A percentile compares a stretch with the other conserved stretches of the same genome.
Conservation (phyloP, 2,888 invertebrate genomes). For the Drosophila glabriapex region DNA sequence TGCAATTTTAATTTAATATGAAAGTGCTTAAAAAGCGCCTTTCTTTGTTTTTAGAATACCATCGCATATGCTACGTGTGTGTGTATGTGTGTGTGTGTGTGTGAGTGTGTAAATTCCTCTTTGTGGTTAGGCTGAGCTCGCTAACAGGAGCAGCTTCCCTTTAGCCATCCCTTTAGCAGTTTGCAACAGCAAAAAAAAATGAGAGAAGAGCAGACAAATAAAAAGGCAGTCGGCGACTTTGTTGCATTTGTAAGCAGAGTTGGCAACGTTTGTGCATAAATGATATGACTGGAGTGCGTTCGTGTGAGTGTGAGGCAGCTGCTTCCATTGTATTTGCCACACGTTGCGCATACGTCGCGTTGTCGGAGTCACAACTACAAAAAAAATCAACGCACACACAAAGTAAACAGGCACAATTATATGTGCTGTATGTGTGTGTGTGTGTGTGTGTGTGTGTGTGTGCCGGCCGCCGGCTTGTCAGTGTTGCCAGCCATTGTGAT, state of each 20-base stretch:
- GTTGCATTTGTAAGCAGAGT: slow-evolving; percentile 65
- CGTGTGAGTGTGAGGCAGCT: slow-evolving; percentile 26
- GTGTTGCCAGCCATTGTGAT: slow-evolving; percentile 76
- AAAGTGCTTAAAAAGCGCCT: slow-evolving; percentile 69
- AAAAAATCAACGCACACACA: slow-evolving; percentile 58
- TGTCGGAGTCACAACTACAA: slow-evolving; percentile 43
- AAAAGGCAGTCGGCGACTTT: slow-evolving; percentile 66
- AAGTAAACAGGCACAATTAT: slow-evolving; percentile 77
- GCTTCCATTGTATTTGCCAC: slow-evolving; percentile 60
- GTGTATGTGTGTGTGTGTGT: slow-evolving; percentile 13
- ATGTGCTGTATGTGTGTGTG: slow-evolving; percentile 32
- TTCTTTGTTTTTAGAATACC: slow-evolving; percentile 52
- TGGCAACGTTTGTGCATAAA: slow-evolving; percentile 80
- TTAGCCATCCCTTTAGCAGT: slow-evolving; percentile 8
- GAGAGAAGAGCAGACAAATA: slow-evolving; percentile 46
- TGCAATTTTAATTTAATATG: slow-evolving; percentile 77
- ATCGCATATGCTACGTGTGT: slow-evolving; percentile 33
- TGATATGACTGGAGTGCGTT: slow-evolving; percentile 55
- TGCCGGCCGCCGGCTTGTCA: slow-evolving; percentile 54
- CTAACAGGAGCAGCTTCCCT: slow-evolving; percentile 34
- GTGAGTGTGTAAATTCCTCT: slow-evolving; percentile 40
- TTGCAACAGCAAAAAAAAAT: slow-evolving; percentile 19
- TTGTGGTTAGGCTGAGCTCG: slow-evolving; percentile 55
- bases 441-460: slow-evolving; percentile 32
- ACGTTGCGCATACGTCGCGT: slow-evolving; percentile 73